A percentile compares a stretch with the other conserved stretches of the same genome.
These are phyloP conservation scores for Rhabdomys dilectus DNA, from an alignment of 2,113 vertebrate genomes.

Conservation along the genomic window DNA sequence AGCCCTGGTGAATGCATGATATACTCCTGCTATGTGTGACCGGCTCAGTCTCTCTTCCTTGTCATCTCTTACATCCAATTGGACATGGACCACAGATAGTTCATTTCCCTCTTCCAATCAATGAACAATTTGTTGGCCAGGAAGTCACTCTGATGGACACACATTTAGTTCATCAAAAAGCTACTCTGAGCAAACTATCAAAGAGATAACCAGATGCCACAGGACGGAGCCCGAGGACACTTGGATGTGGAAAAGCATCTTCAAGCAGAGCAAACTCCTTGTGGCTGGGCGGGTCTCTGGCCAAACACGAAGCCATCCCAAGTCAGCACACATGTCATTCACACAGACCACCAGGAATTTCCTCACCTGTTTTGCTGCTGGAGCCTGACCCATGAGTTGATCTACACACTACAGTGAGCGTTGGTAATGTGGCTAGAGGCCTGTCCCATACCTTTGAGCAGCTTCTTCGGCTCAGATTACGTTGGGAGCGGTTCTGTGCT, in stretches of 20 bases:
- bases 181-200: neutral
- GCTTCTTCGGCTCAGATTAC: neutral
- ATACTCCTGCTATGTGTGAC: neutral
- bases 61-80: slow-evolving; percentile 30
- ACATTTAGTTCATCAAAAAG: slow-evolving; percentile 29
- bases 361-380: neutral
- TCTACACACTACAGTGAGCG: neutral
- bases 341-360: neutral
- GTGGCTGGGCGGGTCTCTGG: neutral
- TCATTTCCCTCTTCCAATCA: slow-evolving; percentile 2
- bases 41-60: neutral
- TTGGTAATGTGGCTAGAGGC: neutral
- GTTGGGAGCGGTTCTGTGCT: neutral
- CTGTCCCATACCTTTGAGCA: neutral
- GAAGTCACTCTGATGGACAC: neutral
- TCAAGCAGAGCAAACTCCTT: neutral
- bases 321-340: neutral
- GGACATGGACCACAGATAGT: neutral
- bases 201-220: neutral
- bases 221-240: neutral
- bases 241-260: accelerated
- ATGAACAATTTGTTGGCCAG: neutral
- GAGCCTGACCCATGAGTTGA: neutral
- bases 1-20: neutral
- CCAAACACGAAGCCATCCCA: neutral